Evolutionary conservation across 1,140 invertebrate genomes (phyloP).

Genomic region (Eumeta japonica): DNA sequence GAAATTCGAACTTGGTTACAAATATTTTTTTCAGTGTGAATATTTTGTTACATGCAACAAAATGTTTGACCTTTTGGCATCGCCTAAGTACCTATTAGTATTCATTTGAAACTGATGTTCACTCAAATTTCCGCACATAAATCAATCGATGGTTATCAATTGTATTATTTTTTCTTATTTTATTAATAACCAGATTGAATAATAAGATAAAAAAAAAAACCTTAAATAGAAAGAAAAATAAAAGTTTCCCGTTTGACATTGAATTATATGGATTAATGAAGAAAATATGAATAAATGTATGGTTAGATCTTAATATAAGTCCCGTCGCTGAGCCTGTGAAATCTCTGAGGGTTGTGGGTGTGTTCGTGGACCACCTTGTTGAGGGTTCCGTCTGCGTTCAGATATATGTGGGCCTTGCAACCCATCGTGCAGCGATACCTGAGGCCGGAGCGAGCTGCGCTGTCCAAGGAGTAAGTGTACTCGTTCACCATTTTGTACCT

Average conservation of each 20-base stretch:
- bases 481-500: slow-evolving; percentile 18
- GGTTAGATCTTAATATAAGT: slow-evolving; percentile 11
- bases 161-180: no score
- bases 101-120: no score
- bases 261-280: background rate
- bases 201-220: no score
- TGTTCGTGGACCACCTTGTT: slow-evolving; percentile 13
- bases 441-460: slow-evolving; percentile 4
- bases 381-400: slow-evolving; percentile 9
- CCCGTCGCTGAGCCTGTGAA: slow-evolving; percentile 9
- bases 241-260: background rate
- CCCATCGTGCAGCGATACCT: slow-evolving; percentile 24
- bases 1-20: no score
- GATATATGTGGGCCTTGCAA: slow-evolving; percentile 16
- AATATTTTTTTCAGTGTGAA: no score
- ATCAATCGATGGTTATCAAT: no score
- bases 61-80: no score
- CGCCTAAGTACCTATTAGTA: no score
- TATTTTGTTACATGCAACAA: no score
- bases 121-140: no score
- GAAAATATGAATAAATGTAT: background rate
- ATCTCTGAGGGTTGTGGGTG: slow-evolving; percentile 13
- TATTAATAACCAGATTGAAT: no score
- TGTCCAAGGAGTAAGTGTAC: slow-evolving; percentile 20
- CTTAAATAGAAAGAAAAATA: background rate